These are phyloP conservation scores for Aproaerema taeniolella DNA, from an alignment of 2,888 invertebrate genomes.

Conservation along the genomic window DNA sequence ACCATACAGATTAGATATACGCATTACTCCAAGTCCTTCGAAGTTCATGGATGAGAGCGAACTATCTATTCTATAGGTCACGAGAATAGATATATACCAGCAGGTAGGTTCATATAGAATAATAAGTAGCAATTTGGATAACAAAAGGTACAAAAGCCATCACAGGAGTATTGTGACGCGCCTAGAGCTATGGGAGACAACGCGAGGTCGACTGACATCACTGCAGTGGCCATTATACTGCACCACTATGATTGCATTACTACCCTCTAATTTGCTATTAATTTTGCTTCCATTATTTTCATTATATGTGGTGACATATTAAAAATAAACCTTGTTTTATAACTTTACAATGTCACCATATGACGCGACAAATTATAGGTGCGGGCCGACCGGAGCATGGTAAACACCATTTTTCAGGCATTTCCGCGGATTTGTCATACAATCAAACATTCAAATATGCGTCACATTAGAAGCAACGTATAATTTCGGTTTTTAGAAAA, in stretches of 20 bases:
- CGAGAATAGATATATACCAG: too few relatives aligned
- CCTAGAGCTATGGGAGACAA: constrained; percentile 9
- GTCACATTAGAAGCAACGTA: not conserved
- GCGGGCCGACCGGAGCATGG: constrained; percentile 34
- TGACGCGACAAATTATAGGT: constrained; percentile 68
- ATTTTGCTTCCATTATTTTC: constrained; percentile 70
- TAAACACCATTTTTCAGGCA: constrained; percentile 42
- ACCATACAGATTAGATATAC: too few relatives aligned
- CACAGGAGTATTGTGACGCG: not conserved
- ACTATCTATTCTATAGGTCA: too few relatives aligned
- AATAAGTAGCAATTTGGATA: constrained; percentile 22
- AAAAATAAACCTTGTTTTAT: constrained; percentile 59
- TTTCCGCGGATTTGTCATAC: constrained; percentile 43
- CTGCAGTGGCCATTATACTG: constrained; percentile 41
- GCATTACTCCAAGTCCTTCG: too few relatives aligned
- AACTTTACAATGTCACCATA: constrained; percentile 66
- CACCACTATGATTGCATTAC: constrained; percentile 64
- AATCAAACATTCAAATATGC: not conserved
- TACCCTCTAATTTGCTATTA: constrained; percentile 72
- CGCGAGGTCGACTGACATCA: constrained; percentile 32
- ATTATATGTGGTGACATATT: constrained; percentile 66
- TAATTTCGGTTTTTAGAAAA: constrained; percentile 3
- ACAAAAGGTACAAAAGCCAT: constrained; percentile 30
- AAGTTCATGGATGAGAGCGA: too few relatives aligned
- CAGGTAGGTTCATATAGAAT: constrained; percentile 2